Percentiles rank a stretch among this genome's conserved stretches.
Conservation (phyloP, 2,113 vertebrate genomes). For the Anarhynchus alexandrinus region DNA sequence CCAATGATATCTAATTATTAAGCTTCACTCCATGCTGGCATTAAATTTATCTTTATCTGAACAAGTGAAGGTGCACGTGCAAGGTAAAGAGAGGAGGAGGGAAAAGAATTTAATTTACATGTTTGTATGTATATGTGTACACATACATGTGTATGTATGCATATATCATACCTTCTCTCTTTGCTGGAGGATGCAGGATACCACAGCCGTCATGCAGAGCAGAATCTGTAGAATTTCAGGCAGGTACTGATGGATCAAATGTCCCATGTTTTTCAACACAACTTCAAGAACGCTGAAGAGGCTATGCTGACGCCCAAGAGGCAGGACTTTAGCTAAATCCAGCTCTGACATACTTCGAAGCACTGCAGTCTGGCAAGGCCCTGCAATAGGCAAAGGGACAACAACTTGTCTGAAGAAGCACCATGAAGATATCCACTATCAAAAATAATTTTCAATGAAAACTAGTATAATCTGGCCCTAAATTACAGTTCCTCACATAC, state of each 20-base stretch:
- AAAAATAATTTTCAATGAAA: not conserved
- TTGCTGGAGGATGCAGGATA: slow-evolving; percentile 80
- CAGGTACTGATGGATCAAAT: slow-evolving; percentile 84
- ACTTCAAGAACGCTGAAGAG: slow-evolving; percentile 87
- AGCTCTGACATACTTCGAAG: slow-evolving; percentile 75
- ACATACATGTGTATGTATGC: not conserved
- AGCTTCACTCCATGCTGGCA: not conserved
- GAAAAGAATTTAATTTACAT: not conserved
- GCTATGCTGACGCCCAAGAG: slow-evolving; percentile 91
- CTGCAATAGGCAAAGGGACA: slow-evolving; percentile 60
- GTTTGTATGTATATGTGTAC: not conserved
- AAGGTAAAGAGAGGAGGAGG: not conserved
- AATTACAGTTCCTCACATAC: not conserved
- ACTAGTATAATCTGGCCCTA: not conserved
- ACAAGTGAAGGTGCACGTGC: not conserved
- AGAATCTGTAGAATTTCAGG: slow-evolving; percentile 92
- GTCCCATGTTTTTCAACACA: slow-evolving; percentile 89
- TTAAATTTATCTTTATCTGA: not conserved
- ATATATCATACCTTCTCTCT: slow-evolving; percentile 82
- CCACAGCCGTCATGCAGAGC: slow-evolving; percentile 84
- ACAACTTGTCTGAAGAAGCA: not conserved
- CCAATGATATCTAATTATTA: not conserved
- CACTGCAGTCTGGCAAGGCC: slow-evolving; percentile 83
- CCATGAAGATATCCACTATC: not conserved
- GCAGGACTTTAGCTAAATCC: slow-evolving; percentile 82